Percentiles rank a stretch among this genome's conserved stretches.
Conservation (phyloP, 2,797 vertebrate genomes). For the Buceros bicornis region DNA sequence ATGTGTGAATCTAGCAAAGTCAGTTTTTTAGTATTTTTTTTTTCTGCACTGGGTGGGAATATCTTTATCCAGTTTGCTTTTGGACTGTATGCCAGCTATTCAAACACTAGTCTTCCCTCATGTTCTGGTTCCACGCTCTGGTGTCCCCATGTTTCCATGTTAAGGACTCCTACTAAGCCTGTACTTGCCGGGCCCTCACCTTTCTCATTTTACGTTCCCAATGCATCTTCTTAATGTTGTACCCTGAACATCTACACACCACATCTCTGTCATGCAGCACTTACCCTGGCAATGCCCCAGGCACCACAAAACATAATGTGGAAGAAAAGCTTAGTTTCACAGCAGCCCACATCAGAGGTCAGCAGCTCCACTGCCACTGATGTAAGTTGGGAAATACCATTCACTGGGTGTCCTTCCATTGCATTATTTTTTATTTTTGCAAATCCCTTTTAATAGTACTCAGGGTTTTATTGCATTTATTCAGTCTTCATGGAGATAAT, state of each 20-base stretch:
- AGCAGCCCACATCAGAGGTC: not conserved
- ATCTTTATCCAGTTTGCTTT: not conserved
- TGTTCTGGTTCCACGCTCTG: not conserved
- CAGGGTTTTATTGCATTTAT: not conserved
- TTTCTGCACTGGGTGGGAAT: not conserved
- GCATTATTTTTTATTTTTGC: not conserved
- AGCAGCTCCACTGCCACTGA: not conserved
- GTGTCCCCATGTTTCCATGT: not conserved
- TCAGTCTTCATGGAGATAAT: not conserved
- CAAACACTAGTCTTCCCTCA: not conserved
- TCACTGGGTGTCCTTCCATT: not conserved
- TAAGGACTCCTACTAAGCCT: not conserved
- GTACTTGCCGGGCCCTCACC: not conserved
- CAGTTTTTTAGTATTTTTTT: fast-evolving
- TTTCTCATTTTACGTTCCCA: not conserved
- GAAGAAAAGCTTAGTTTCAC: not conserved
- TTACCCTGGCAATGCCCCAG: not conserved
- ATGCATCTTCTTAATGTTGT: not conserved
- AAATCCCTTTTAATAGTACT: not conserved
- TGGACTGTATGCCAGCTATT: not conserved
- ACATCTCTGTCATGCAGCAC: not conserved
- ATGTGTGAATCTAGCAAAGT: not conserved
- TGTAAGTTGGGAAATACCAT: not conserved
- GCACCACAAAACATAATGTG: not conserved
- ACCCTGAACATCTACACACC: not conserved